Base-by-base conservation (phyloP, 2,888 invertebrate genomes). In the Scotopteryx bipunctaria region DNA sequence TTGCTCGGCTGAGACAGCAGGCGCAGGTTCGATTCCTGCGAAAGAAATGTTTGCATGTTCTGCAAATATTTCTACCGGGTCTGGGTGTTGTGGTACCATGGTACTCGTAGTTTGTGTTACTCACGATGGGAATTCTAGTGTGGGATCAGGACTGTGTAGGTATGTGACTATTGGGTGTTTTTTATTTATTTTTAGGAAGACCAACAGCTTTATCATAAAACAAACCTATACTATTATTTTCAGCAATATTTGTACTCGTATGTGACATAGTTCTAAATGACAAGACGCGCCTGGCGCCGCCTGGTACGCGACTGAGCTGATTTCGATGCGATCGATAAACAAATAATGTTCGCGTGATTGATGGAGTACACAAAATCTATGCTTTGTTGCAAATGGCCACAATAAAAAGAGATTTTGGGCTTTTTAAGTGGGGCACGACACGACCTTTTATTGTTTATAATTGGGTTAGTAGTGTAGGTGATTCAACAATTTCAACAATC, bases 311-410 rank as follows among this genome's bases (percentile, higher is more conserved):
- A 62, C 71, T 67, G 61, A 63, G 66, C 64, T 65, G 69, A 73
- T 68, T 67, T 66, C 65, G 67, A 74, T 66, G 47, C 77, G 81
- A 81, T 87, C 87, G 78, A 87, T 88, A 79, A 58, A 76, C 76
- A 86, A 85, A 87, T 87, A 87, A 75, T 78, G 80, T 76, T 75
- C 69, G 58, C 68, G 83, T 89, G 88, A 89, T 89, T 83, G 84
- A 89, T 89, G 83, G 69, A 65, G 61, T 52, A 66, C 67, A 63
- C 64, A 65, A 64, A 69, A 69, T 38, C 65, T 60, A 51, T 57
- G 55, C 68, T 66, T 81, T 81, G 81, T 81, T 72, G 66, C 59
- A 57, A 73, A 72, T 71, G 65, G 48, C 37, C 29, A 36, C 52
- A 58, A 55, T 55, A 56, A 57, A 62, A 59, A 55, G 43, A 35